Base-by-base conservation (phyloP, 30 jellyfish, hydroid and myxozoan genomes). In the Aurelia sp. region DNA sequence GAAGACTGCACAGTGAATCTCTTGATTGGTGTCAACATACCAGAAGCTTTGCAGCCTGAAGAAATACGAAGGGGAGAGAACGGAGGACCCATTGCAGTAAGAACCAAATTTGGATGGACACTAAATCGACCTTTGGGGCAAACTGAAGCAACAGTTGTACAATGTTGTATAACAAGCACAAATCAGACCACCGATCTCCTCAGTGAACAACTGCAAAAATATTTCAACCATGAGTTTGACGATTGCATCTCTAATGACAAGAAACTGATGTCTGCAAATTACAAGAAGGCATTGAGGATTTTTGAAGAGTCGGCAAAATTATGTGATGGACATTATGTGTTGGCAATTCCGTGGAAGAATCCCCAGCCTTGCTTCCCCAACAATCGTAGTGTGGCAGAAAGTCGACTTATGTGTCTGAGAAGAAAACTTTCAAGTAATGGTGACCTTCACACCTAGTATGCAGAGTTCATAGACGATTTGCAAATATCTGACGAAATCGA, bases 71-170 rank as follows among this genome's bases (percentile, higher is more conserved):
- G 30, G 64, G 67, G 81, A 31, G 92, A 82, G 47, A 58, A 67
- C 0, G 92, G 92, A 59, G 92, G 78, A 52, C 92, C 92, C 52
- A 68, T 64, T 82, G 92, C 92, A 63, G 88, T 86, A 61, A 76
- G 55, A 74, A 86, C 96, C 51, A 55, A 58, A 69, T 76, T 86
- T 74, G 96, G 96, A 31, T 86, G 90, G 96, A 66, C 90, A 12
- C 78, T 86, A 64, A 76, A 52, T 50, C 90, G 96, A 31, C 96
- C 96, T 52, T 71, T 86, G 11, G 63, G 69, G 21, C 50, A 41
- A 52, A 41, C 76, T 27, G 71, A 68, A 55, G 67, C 5, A 51
- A 47, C 84, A 50, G 76, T 61, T 40, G 67, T 66, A 68, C 40
- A 58, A 48, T 52, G 79, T 81, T 63, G 21, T 27, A 15, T 76